Evolutionary conservation across 1,140 invertebrate species (phyloP).

Genomic region (Drosophila lowei): DNA sequence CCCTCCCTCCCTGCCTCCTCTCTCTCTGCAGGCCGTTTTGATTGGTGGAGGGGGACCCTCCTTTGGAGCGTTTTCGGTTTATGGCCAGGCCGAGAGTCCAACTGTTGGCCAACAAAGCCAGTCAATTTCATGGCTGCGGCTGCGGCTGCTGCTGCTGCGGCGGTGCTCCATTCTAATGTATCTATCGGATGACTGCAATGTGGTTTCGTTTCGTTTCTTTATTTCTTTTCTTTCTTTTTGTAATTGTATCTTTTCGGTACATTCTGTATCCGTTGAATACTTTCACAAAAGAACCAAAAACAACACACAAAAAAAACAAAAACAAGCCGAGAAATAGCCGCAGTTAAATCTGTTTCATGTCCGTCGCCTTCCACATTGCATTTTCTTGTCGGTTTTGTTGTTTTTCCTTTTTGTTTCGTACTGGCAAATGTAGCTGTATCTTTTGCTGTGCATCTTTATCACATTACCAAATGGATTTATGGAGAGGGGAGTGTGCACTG

Average conservation of each 20-base stretch:
- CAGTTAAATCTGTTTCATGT: conserved; percentile 66
- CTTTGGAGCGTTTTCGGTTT: conserved; percentile 14
- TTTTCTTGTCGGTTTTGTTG: conserved; percentile 16
- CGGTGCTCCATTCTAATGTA: conserved; percentile 66
- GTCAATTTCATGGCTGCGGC: conserved; percentile 71
- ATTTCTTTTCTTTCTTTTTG: conserved; percentile 32
- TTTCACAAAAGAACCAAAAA: conserved; percentile 55
- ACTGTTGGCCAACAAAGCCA: conserved; percentile 66
- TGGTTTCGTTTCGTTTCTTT: conserved; percentile 21
- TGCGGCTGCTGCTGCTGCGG: background rate
- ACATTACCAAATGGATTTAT: conserved; percentile 52
- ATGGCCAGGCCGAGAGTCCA: conserved; percentile 19
- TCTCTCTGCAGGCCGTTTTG: conserved; percentile 20
- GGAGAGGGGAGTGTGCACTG: conserved; percentile 2
- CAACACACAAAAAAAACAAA: background rate
- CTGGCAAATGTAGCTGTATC: conserved; percentile 21
- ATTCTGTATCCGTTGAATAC: conserved; percentile 50
- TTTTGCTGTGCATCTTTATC: conserved; percentile 50
- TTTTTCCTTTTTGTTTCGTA: conserved; percentile 26
- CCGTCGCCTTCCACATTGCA: conserved; percentile 26
- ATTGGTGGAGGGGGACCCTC: conserved; percentile 11
- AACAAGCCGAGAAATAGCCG: conserved; percentile 9
- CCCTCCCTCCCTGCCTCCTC: conserved; percentile 7
- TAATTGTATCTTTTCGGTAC: conserved; percentile 66
- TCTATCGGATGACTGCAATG: conserved; percentile 46